Percentiles rank a stretch among this genome's conserved stretches.
phyloP scores from a whole-genome alignment of 2,888 invertebrate species.

The Apamea sordens region DNA sequence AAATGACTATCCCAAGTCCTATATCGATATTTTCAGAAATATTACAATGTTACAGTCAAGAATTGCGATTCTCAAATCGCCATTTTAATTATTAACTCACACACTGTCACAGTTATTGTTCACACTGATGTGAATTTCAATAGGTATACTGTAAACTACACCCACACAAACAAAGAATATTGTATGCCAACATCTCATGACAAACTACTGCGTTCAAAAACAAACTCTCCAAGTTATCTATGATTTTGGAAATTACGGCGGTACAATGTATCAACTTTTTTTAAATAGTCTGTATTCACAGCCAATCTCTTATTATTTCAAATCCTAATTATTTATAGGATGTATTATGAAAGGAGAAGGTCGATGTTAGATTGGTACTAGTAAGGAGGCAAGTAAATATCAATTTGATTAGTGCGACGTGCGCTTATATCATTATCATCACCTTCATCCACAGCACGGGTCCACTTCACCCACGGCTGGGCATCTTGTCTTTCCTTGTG shows the following conservation, averaged over 20 bases:
- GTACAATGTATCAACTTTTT: not conserved
- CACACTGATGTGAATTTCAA: conserved; percentile 38
- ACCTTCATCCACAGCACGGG: not conserved
- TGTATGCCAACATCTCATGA: conserved; percentile 40
- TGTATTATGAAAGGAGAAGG: not conserved
- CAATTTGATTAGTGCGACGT: not conserved
- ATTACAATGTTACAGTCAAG: conserved; percentile 55
- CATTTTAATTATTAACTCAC: conserved; percentile 75
- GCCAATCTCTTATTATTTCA: too few species aligned
- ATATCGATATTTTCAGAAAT: conserved; percentile 63
- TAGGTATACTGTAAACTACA: not conserved
- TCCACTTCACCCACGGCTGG: not conserved
- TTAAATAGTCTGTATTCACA: not conserved
- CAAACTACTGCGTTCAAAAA: conserved; percentile 40
- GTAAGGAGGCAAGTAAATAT: not conserved
- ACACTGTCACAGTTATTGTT: conserved; percentile 52
- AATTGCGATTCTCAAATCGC: conserved; percentile 73
- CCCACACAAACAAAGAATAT: conserved; percentile 22
- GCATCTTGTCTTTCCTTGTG: not conserved
- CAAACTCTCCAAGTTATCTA: not conserved
- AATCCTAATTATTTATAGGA: not conserved
- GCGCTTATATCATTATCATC: not conserved
- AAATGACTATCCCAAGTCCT: conserved; percentile 55
- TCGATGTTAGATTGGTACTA: not conserved
- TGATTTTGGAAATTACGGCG: not conserved